Percentiles rank a stretch among this genome's conserved stretches.
phyloP scores from a whole-genome alignment of 2,797 vertebrate genomes.

The Siniperca obscura region DNA sequence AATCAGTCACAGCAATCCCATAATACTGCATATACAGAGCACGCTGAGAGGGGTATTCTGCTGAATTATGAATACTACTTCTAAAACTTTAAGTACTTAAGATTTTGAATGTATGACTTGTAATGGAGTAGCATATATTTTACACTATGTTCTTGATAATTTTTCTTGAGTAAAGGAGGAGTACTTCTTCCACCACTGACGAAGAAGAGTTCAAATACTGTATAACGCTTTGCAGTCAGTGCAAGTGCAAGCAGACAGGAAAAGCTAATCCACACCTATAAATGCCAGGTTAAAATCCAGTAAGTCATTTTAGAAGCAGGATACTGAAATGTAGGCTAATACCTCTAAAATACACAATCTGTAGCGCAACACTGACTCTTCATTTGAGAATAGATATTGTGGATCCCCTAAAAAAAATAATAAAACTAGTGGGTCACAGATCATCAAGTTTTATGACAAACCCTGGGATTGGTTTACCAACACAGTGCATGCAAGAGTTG shows the following conservation, averaged over 20 bases:
- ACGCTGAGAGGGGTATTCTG: not conserved
- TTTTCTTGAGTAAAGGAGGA: too few relatives aligned
- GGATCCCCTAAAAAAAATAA: not conserved
- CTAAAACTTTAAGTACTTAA: not conserved
- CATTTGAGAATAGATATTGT: constrained; percentile 19
- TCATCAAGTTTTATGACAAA: constrained; percentile 39
- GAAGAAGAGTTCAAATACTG: not conserved
- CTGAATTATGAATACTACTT: not conserved
- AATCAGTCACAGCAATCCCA: not conserved
- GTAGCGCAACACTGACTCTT: constrained; percentile 4
- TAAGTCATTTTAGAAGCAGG: constrained; percentile 13
- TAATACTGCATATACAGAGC: not conserved
- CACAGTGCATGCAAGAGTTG: not conserved
- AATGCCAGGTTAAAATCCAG: not conserved
- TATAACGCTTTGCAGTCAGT: not conserved
- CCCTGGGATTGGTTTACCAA: constrained; percentile 43
- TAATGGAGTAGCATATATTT: not conserved
- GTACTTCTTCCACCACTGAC: not conserved
- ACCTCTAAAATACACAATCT: not conserved
- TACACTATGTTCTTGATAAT: not conserved
- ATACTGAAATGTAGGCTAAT: not conserved
- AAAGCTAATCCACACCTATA: constrained; percentile 16
- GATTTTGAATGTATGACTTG: not conserved
- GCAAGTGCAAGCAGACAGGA: not conserved
- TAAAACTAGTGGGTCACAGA: constrained; percentile 50